These are phyloP conservation scores for Isurus oxyrinchus DNA, from an alignment of 2,113 vertebrate species.

Conservation along the genomic window DNA sequence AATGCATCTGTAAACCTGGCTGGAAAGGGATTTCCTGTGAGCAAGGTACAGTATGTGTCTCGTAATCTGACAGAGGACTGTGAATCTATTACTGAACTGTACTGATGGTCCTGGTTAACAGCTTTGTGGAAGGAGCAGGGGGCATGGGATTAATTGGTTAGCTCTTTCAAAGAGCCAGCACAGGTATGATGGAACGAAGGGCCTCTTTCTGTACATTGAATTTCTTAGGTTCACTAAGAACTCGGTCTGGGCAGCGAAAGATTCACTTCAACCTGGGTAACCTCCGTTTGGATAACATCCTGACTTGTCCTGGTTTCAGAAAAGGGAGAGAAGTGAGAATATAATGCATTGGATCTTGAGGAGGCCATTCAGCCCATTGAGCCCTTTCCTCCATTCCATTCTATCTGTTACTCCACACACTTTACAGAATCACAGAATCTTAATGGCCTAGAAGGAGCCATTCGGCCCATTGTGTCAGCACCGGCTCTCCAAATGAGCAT, in stretches of 20 bases:
- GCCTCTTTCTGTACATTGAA: background rate
- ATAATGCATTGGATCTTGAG: background rate
- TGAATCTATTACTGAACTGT: background rate
- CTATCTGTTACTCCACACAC: too few relatives aligned
- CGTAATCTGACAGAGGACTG: background rate
- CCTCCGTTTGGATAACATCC: background rate
- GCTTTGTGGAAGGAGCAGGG: background rate
- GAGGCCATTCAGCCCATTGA: background rate
- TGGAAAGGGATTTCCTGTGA: conserved; percentile 78
- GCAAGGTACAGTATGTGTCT: conserved; percentile 58
- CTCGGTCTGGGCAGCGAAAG: background rate
- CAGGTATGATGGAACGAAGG: background rate
- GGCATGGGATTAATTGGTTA: background rate
- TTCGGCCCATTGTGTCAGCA: too few relatives aligned
- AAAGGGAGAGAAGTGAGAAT: background rate
- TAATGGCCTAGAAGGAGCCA: too few relatives aligned
- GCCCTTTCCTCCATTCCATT: background rate
- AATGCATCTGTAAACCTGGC: conserved; percentile 78
- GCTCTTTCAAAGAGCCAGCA: background rate
- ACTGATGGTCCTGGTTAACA: too few relatives aligned
- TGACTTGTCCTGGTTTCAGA: background rate
- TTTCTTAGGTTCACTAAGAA: background rate
- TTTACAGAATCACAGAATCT: too few relatives aligned
- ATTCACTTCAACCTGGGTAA: background rate
- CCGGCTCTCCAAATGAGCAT: too few relatives aligned